phyloP scores from a whole-genome alignment of 2,113 vertebrate genomes.

The Petroica traversi region DNA sequence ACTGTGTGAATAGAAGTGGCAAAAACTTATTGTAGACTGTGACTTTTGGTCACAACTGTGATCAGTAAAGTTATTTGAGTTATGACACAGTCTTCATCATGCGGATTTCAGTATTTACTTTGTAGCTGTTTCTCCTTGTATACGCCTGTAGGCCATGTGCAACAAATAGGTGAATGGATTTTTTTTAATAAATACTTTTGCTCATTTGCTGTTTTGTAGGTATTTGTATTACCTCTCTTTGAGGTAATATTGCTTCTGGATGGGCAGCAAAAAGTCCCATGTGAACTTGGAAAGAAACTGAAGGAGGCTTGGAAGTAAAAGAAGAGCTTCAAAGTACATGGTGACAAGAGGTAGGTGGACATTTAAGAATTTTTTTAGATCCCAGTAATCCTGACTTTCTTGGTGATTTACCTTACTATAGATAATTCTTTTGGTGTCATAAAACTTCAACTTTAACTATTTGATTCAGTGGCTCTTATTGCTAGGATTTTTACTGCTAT shows the following conservation, averaged over 20 bases:
- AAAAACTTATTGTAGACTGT: not conserved
- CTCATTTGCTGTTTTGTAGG: not conserved
- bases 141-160: not conserved
- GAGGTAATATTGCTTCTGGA: not conserved
- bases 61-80: not conserved
- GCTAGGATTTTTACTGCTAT: not conserved
- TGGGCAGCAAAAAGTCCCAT: accelerated
- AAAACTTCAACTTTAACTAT: not conserved
- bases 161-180: not conserved
- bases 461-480: not conserved
- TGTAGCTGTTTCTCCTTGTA: not conserved
- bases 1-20: not conserved
- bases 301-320: not conserved
- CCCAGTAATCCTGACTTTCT: not conserved
- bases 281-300: not conserved
- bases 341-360: not conserved
- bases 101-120: not conserved
- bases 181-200: not conserved
- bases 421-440: not conserved
- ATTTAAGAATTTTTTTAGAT: not conserved
- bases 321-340: not conserved
- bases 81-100: not conserved
- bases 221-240: not conserved
- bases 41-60: not conserved
- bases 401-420: not conserved